A percentile compares a stretch with the other conserved stretches of the same genome.
phyloP scores from a whole-genome alignment of 2,113 vertebrate species.

The Cyprinodon brontotheroides region DNA sequence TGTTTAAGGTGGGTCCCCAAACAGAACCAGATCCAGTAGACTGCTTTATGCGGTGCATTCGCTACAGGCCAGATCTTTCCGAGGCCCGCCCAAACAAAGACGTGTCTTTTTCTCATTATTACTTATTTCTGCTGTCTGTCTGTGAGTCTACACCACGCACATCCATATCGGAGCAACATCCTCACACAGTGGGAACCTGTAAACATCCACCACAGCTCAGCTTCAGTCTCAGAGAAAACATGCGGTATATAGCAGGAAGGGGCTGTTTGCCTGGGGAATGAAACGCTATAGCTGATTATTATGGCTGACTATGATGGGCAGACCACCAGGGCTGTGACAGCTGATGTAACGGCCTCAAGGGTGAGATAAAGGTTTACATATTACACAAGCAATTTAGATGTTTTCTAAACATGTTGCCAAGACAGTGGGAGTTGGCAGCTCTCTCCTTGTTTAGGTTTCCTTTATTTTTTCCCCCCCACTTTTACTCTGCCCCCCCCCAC shows the following conservation, averaged over 20 bases:
- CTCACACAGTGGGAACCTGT: constrained; percentile 38
- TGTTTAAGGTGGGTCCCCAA: constrained; percentile 49
- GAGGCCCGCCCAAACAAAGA: not conserved
- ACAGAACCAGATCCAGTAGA: constrained; percentile 49
- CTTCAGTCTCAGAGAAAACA: constrained; percentile 64
- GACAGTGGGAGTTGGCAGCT: constrained; percentile 95
- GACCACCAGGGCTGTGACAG: constrained; percentile 98
- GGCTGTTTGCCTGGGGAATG: constrained; percentile 75
- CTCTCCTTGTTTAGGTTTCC: constrained; percentile 84
- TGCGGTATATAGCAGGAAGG: constrained; percentile 56
- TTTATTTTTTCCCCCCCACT: constrained; percentile 69
- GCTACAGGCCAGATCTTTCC: constrained; percentile 48
- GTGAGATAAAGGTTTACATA: constrained; percentile 98
- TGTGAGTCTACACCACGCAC: not conserved
- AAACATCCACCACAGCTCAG: constrained; percentile 65
- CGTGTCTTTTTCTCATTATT: not conserved
- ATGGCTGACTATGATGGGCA: constrained; percentile 86
- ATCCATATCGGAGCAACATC: constrained; percentile 18
- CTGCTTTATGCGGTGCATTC: constrained; percentile 62
- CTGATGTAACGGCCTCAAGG: constrained; percentile 89
- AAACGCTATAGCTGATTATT: constrained; percentile 88
- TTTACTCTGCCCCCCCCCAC: constrained; percentile 67
- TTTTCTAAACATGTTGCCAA: constrained; percentile 99
- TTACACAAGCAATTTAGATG: constrained; percentile 98
- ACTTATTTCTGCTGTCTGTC: not conserved